Percentiles rank a stretch among this genome's conserved stretches.
Conservation (phyloP, 2,888 invertebrate genomes). For the Patella ulyssiponensis region DNA sequence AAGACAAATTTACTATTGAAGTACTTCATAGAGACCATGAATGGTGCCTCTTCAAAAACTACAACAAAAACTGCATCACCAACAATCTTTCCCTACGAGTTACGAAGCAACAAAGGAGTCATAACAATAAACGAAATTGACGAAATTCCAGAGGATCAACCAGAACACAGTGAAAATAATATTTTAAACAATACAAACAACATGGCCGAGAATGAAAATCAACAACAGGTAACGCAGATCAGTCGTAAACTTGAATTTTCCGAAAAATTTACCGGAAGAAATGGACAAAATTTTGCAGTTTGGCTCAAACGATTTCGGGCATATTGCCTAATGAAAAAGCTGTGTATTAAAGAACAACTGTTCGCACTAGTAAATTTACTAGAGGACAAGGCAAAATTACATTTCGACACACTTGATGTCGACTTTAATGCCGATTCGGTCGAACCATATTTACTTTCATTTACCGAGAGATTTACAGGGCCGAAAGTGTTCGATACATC, state of each 20-base stretch:
- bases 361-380: neutral
- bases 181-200: neutral
- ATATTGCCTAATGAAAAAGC: neutral
- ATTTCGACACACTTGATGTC: neutral
- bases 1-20: no score
- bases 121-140: neutral
- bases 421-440: neutral
- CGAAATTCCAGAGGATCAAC: no score
- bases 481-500: neutral
- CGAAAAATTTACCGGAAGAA: neutral
- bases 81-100: neutral
- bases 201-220: neutral
- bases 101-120: neutral
- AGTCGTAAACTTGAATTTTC: neutral
- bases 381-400: neutral
- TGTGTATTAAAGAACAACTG: neutral
- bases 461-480: neutral
- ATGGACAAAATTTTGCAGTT: neutral
- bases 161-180: no score
- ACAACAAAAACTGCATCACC: neutral
- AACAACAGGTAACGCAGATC: no score
- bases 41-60: neutral
- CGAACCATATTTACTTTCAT: neutral
- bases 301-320: neutral
- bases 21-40: no score